Percentiles rank a stretch among this genome's conserved stretches.
These are phyloP conservation scores for Polyergus mexicanus DNA, from an alignment of 1,140 invertebrate species.

Conservation along the genomic window DNA sequence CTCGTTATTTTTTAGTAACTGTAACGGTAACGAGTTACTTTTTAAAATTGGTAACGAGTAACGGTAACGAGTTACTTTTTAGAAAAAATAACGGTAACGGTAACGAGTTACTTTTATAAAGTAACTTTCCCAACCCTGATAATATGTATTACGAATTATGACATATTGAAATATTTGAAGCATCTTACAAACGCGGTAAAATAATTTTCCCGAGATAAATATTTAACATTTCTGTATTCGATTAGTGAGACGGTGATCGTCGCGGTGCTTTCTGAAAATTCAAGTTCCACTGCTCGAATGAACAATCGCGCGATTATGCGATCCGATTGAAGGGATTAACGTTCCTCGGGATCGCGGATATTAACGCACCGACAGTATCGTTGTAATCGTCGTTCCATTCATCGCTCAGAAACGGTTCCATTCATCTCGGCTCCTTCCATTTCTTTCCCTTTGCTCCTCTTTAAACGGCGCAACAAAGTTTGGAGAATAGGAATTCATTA, in stretches of 20 bases:
- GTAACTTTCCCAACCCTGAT: too few species aligned
- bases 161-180: background rate
- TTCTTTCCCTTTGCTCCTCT: background rate
- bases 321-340: constrained; percentile 12
- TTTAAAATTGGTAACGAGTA: too few species aligned
- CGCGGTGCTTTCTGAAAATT: background rate
- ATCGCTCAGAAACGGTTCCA: background rate
- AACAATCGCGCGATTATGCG: constrained; percentile 20
- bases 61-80: too few species aligned
- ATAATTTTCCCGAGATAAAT: background rate
- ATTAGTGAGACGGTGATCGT: background rate
- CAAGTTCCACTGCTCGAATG: background rate
- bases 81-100: too few species aligned
- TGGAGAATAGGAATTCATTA: constrained; percentile 19
- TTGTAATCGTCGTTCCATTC: background rate
- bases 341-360: constrained; percentile 3
- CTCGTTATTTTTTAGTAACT: too few species aligned
- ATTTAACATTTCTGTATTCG: background rate
- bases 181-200: background rate
- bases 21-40: too few species aligned
- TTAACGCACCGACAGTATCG: background rate
- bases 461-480: background rate
- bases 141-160: background rate
- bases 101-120: too few species aligned
- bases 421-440: background rate